Percentiles rank a stretch among this genome's conserved stretches.
These are phyloP conservation scores for Pardalotus punctatus DNA, from an alignment of 2,113 vertebrate genomes.

Conservation along the genomic window DNA sequence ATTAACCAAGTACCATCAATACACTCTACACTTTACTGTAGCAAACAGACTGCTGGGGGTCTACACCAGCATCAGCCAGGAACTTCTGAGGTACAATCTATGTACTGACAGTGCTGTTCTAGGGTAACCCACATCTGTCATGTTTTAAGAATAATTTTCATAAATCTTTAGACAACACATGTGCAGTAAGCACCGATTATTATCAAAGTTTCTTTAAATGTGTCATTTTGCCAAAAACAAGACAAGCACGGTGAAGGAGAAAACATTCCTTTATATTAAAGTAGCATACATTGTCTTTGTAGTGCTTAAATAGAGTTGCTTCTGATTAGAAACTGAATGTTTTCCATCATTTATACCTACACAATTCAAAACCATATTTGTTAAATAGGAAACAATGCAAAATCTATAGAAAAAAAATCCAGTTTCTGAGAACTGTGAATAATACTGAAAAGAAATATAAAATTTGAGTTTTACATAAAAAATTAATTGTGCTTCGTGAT, in stretches of 20 bases:
- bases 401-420: neutral
- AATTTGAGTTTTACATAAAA: neutral
- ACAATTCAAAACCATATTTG: neutral
- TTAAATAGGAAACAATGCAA: neutral
- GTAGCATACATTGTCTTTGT: neutral
- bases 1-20: neutral
- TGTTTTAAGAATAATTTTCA: neutral
- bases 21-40: neutral
- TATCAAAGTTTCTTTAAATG: neutral
- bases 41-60: neutral
- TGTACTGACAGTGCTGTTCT: neutral
- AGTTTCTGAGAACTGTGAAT: neutral
- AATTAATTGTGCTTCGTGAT: neutral
- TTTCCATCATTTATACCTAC: neutral
- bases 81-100: neutral
- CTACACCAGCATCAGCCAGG: neutral
- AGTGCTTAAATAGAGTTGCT: neutral
- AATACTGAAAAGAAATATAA: neutral
- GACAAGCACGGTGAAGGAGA: neutral
- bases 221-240: neutral
- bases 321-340: neutral
- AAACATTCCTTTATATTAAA: neutral
- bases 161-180: neutral
- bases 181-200: neutral
- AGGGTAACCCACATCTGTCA: neutral